Percentiles rank a stretch among this genome's conserved stretches.
Conservation (phyloP, 2,797 vertebrate species). For the Sebastiscus albofasciatus region DNA sequence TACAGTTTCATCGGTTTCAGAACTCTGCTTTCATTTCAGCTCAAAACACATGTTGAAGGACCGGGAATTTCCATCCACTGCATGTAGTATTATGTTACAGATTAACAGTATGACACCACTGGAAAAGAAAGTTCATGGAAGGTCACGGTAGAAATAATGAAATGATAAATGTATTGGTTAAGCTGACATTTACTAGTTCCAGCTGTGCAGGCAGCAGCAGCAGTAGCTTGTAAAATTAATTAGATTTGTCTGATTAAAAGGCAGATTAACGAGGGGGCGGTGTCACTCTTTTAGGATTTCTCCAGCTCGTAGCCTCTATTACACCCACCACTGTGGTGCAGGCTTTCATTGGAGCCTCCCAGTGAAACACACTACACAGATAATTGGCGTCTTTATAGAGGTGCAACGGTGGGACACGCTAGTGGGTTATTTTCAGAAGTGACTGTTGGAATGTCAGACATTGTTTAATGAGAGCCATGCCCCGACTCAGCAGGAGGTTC, state of each 20-base stretch:
- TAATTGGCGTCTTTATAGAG: constrained; percentile 63
- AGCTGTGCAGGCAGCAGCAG: constrained; percentile 20
- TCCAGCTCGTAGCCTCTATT: not conserved
- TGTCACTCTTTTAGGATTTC: constrained; percentile 16
- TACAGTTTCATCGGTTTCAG: constrained; percentile 11
- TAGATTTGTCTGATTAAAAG: constrained; percentile 50
- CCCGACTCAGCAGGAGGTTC: constrained; percentile 48
- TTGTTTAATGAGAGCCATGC: constrained; percentile 71
- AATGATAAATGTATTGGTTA: not conserved
- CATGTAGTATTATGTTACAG: not conserved
- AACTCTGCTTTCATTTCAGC: constrained; percentile 12
- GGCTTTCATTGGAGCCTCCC: constrained; percentile 11
- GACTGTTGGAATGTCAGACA: constrained; percentile 70
- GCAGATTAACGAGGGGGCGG: constrained; percentile 7
- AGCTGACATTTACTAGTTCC: not conserved
- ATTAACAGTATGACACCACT: not conserved
- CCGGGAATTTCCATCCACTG: not conserved
- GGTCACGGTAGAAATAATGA: not conserved
- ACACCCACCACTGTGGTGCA: not conserved
- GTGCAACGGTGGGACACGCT: constrained; percentile 55
- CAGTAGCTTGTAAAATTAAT: constrained; percentile 43
- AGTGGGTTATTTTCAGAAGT: constrained; percentile 64
- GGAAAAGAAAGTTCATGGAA: not conserved
- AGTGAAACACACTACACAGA: constrained; percentile 43
- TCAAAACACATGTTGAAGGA: constrained; percentile 13